Base-by-base conservation (phyloP, 64 coral and sea anemone species). In the Montipora sp. region DNA sequence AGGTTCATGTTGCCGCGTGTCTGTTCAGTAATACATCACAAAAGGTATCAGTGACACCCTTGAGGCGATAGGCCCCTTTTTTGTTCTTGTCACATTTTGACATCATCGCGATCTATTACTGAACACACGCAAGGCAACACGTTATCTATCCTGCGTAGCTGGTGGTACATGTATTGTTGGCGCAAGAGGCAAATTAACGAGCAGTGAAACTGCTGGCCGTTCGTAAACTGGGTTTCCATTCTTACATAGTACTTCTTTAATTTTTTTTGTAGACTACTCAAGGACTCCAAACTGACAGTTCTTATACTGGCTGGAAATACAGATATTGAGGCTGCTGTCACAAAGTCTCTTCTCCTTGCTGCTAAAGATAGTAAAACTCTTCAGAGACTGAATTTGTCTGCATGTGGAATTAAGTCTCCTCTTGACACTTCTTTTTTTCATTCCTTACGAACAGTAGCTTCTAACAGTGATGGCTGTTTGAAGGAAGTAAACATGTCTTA, bases 391-490 rank as follows among this genome's bases (percentile, higher is more conserved):
- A 77, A 94, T 85, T 81, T 94, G 20, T 90, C 93, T 53, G 88
- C 87, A 0, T 94, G 93, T 58, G 93, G 93, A 90, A 20, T 94
- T 3, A 46, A 75, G 10, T 94, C 93, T 50, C 93, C 93, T 78
- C 79, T 94, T 67, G 72, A 76, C 16, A 68, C 13, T 3, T 51
- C 78, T 57, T 84, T 94, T 51, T 45, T 84, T 77, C 8, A 81
- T 43, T 79, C 81, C 59, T 84, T 94, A 14, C 71, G 57, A 77
- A 84, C 63, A 19, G 5, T 15, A 46, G 73, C 79, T 84, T 75
- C 44, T 55, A 43, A 75, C 47, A 19, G 47, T 12, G 57, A 72
- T 78, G 47, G 45, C 23, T 81, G 75, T 55, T 71, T 84, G 80
- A 84, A 15, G 16, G 59, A 94, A 8, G 50, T 94, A 5, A 72